Base-by-base conservation (phyloP, 2,888 invertebrate genomes). In the Cataglyphis rosenhaueri region DNA sequence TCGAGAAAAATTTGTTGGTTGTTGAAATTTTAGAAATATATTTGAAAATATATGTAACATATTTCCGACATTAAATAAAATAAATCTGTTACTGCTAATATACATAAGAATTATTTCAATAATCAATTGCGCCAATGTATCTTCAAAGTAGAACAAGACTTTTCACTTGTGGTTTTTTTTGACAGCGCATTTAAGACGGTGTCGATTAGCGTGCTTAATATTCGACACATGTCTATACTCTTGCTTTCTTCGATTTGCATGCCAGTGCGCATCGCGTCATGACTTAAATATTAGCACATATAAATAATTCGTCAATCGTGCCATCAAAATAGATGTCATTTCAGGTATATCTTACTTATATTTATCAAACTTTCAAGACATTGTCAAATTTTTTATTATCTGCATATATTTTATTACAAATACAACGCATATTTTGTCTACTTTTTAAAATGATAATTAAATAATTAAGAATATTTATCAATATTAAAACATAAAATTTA, bases 161-260 rank as follows among this genome's bases (percentile, higher is more conserved):
- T 65, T 68, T 57, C 35, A 55, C n/a, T 10, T 32, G 38, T 25
- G 18, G 29, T 12, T 52, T 74, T 76, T 76, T 66, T 52, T 48
- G 41, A 44, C 61, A 61, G 10, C 10, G 3, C 12, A 64, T 73
- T 70, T 75, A 48, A 82, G 32, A 10, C 52, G 25, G 32, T 57
- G 52, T 21, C 38, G 81, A 79, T 64, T 68, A 59, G 9, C 59
- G 59, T 18, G 6, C 55, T 88, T 84, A 65, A 25, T 79, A 91
- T 75, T 62, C 90, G 3, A 35, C 29, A 74, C 91, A 88, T 90
- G 91, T 91, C 62, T 66, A 25, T 48, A 86, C 88, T 87, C 87
- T 89, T 89, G 85, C 91, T 92, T 92, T 91, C 92, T 87, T 91
- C 84, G 83, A 92, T 92, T 91, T 92, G 88, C 90, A 92, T 91